Conservation (phyloP, 2,113 vertebrate species). For the Albula goreensis region DNA sequence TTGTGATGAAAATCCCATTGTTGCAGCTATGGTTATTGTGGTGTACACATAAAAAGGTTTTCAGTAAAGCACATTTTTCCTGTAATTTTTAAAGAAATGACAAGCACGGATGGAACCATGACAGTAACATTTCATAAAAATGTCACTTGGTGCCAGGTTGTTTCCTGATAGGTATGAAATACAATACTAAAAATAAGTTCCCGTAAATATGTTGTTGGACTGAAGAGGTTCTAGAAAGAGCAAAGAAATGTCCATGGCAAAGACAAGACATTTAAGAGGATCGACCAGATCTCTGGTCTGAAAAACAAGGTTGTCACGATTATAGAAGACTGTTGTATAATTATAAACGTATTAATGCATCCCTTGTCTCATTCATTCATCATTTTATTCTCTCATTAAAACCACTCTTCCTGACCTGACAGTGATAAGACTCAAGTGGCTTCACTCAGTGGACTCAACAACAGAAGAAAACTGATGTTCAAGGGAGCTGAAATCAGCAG, state of each 20-base stretch:
- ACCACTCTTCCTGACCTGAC: not conserved
- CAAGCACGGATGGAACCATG: no score
- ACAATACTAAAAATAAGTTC: not conserved
- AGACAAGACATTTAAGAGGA: conserved; percentile 68
- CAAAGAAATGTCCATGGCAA: conserved; percentile 67
- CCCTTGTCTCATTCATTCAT: conserved; percentile 34
- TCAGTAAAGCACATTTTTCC: conserved; percentile 52
- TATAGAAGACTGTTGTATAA: not conserved
- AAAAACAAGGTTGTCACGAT: conserved; percentile 32
- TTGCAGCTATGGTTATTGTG: conserved; percentile 72
- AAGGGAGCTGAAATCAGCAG: no score
- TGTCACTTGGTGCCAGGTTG: conserved; percentile 2
- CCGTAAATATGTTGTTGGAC: not conserved
- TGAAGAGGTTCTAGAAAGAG: conserved; percentile 23
- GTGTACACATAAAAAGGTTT: conserved; percentile 75
- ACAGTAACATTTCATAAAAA: not conserved
- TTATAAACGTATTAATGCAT: conserved; percentile 5
- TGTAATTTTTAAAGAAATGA: not conserved
- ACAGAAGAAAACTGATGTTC: no score
- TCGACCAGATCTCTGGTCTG: conserved; percentile 72
- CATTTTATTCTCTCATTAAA: conserved; percentile 34
- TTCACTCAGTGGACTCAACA: conserved; percentile 3
- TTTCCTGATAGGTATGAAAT: conserved; percentile 7
- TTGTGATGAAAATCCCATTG: conserved; percentile 58
- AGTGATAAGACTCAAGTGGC: not conserved